These are phyloP conservation scores for Struthidea cinerea DNA, from an alignment of 2,113 vertebrate genomes.

Conservation along the genomic window DNA sequence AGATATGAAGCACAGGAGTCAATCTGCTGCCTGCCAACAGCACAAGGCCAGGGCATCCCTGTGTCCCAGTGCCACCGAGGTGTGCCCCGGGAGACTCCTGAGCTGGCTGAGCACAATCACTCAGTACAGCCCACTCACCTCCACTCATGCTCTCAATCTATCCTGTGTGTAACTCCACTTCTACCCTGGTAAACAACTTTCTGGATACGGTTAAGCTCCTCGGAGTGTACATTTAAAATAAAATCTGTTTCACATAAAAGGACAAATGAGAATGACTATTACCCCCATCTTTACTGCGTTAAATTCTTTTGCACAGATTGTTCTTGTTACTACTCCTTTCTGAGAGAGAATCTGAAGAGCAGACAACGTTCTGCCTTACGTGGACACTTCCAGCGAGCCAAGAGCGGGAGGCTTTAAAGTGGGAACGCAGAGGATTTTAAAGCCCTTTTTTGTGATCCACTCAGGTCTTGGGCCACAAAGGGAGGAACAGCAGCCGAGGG, in stretches of 20 bases:
- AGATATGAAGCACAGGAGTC: background rate
- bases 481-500: background rate
- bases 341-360: conserved; percentile 37
- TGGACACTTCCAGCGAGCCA: conserved; percentile 15
- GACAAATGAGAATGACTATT: conserved; percentile 75
- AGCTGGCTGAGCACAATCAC: background rate
- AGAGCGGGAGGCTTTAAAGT: conserved; percentile 4
- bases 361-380: conserved; percentile 44
- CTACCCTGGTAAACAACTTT: conserved; percentile 28
- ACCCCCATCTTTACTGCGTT: conserved; percentile 70
- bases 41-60: background rate
- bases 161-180: background rate
- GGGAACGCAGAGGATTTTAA: background rate
- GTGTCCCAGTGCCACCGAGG: background rate
- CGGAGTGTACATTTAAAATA: conserved; percentile 61
- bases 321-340: conserved; percentile 72
- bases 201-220: conserved; percentile 68
- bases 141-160: background rate
- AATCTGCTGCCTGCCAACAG: background rate
- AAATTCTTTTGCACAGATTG: conserved; percentile 74
- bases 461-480: background rate
- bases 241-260: conserved; percentile 81
- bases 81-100: background rate
- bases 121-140: conserved; percentile 7
- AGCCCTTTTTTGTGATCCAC: background rate